Conservation (phyloP, 2,113 vertebrate genomes). For the Odontophorus gujanensis region DNA sequence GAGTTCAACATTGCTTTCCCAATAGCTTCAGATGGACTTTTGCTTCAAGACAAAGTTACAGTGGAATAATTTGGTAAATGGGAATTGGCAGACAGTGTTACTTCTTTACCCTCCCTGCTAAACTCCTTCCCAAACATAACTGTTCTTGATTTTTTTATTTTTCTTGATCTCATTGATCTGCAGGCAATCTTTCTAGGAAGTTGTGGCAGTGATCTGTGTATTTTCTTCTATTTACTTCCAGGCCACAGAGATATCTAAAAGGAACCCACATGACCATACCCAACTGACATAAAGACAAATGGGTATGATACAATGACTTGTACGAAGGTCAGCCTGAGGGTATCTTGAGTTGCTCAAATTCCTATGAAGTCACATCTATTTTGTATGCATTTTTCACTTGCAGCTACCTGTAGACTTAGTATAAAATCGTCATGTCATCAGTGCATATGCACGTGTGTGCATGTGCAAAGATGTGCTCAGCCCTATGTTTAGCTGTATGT, state of each 20-base stretch:
- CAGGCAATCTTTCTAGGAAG: neutral
- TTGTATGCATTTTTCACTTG: neutral
- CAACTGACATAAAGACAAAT: neutral
- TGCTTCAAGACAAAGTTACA: neutral
- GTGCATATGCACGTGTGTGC: neutral
- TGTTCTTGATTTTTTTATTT: neutral
- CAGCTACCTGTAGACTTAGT: neutral
- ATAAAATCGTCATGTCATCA: neutral
- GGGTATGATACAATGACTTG: neutral
- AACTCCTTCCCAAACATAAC: neutral
- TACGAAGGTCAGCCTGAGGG: neutral
- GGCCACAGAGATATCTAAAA: neutral
- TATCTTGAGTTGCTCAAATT: neutral
- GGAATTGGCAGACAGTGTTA: neutral
- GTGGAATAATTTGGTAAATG: neutral
- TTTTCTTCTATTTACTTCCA: neutral
- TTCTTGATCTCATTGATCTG: neutral
- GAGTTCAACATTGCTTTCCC: neutral
- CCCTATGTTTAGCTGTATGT: neutral
- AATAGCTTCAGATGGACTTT: neutral
- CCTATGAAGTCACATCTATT: neutral
- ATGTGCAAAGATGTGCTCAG: neutral
- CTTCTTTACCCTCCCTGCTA: neutral
- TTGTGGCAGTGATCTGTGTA: neutral
- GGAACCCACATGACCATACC: neutral